Base-by-base conservation (phyloP, 1,140 invertebrate genomes). In the Temnothorax longispinosus region DNA sequence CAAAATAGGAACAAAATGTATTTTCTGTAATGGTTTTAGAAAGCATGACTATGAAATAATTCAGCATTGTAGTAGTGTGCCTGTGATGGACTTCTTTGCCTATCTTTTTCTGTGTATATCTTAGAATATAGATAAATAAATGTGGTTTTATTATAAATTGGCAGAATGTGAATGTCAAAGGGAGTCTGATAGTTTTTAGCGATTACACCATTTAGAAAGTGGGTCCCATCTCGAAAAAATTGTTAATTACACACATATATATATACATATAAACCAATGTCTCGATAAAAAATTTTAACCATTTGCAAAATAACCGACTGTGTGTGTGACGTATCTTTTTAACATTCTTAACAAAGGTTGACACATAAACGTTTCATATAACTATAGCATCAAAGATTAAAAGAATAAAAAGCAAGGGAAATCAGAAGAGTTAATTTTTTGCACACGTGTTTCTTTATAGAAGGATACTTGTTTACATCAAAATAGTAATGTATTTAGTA, bases 1-100 rank as follows among this genome's bases (percentile, higher is more conserved):
- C 85, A 75, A 88, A 67, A 78, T 47, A 88, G 10, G 50, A 54
- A 77, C 35, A 65, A 77, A 89, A 50, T 77, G 58, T 89, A 90
- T 85, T 90, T 85, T 56, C 65, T 32, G 38, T 69, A 72, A 60
- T 4, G n/a, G 18, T 74, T 27, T 41, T 38, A 50, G 50, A 74
- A 44, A 82, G 47, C 38, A 78, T 21, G 3, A 65, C 6, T 65
- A 65, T 44, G 32, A 21, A 78, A 47, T 65, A 78, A 47, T 64
- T 78, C 27, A 65, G 27, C 41, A 78, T 47, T 35, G 13, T 65
- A 78, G 21, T 77, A 77, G 15, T 67, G 27, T 78, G 35, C 35
- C 60, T 65, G 75, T 78, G 76, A 78, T 78, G 60, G 58, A 78
- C 32, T 50, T 65, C 27, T 77, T 35, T 47, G 15, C 41, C 27